Conservation (phyloP, 1,140 invertebrate genomes). For the Solenopsis fugax region DNA sequence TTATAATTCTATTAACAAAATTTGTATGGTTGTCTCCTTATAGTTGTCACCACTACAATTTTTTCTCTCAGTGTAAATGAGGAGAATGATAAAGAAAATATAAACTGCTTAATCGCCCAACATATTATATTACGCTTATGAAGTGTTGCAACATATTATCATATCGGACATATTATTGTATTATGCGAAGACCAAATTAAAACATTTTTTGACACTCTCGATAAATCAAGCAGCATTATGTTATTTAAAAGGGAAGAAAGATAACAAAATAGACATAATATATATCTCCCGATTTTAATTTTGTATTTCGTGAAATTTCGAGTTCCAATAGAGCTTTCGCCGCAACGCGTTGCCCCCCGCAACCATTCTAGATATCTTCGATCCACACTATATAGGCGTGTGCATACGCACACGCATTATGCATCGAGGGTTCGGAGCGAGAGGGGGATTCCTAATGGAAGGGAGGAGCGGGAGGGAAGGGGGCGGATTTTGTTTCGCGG, state of each 20-base stretch:
- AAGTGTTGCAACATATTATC: not conserved
- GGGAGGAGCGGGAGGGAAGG: not conserved
- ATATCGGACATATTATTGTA: not conserved
- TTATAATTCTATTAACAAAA: no score
- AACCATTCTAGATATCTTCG: slow-evolving; percentile 34
- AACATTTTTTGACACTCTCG: not conserved
- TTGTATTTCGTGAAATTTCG: not conserved
- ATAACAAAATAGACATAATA: not conserved
- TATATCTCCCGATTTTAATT: not conserved
- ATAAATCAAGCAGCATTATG: not conserved
- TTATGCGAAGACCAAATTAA: not conserved
- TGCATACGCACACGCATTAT: not conserved
- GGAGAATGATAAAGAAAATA: not conserved
- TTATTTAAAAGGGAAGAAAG: not conserved
- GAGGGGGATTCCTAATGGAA: no score
- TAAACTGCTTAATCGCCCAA: not conserved
- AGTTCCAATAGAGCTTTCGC: not conserved
- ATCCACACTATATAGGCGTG: slow-evolving; percentile 29
- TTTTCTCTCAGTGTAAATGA: no score
- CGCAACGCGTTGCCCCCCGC: slow-evolving; percentile 12
- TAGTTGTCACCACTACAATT: no score
- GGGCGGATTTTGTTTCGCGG: slow-evolving; percentile 38
- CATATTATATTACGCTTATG: not conserved
- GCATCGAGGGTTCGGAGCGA: not conserved
- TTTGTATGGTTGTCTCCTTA: no score